phyloP scores from a whole-genome alignment of 1,140 invertebrate genomes.

The Periplaneta americana region DNA sequence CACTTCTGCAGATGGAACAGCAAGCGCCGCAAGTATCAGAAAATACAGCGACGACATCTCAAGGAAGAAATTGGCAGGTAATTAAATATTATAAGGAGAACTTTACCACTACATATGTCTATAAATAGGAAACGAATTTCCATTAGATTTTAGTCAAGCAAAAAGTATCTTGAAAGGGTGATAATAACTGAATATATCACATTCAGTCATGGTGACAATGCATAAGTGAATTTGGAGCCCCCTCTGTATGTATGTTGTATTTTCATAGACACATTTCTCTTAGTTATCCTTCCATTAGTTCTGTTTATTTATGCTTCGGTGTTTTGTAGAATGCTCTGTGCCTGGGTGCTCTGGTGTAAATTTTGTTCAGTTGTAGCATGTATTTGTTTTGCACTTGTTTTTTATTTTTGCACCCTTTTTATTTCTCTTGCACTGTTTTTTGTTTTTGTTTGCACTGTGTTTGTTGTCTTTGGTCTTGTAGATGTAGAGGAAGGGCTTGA shows the following conservation, averaged over 20 bases:
- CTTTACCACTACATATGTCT: neutral
- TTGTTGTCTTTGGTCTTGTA: neutral
- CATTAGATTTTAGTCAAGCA: no score
- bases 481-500: neutral
- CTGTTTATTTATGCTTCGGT: neutral
- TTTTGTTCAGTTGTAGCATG: neutral
- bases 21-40: neutral
- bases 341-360: neutral
- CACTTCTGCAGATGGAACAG: conserved; percentile 4
- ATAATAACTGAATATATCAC: no score
- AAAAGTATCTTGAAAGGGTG: no score
- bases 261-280: neutral
- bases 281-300: neutral
- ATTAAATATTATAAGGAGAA: neutral
- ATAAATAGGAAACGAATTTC: no score
- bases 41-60: neutral
- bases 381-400: neutral
- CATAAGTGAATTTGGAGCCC: no score
- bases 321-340: neutral
- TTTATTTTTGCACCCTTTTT: neutral
- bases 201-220: no score
- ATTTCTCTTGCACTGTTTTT: neutral
- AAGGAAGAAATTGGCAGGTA: conserved; percentile 7
- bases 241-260: no score
- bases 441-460: neutral